Evolutionary conservation across 2,888 invertebrate species (phyloP).

Genomic region (Cataglyphis rosenhaueri): DNA sequence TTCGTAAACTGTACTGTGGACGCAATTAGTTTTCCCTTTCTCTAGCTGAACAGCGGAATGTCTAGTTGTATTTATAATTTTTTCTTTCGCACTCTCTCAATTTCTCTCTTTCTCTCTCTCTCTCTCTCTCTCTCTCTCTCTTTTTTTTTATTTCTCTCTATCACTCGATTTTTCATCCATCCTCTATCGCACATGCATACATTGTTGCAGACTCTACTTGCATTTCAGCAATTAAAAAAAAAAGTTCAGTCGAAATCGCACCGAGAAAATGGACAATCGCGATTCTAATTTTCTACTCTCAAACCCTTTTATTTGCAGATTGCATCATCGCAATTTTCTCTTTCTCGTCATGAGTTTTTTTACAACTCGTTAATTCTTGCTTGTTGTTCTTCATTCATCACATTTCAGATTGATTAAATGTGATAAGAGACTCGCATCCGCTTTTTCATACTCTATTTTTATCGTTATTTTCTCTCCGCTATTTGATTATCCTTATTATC

Average conservation of each 20-base stretch:
- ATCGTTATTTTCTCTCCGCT: constrained; percentile 38
- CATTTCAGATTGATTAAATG: constrained; percentile 3
- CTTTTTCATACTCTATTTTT: constrained; percentile 28
- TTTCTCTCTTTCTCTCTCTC: constrained; percentile 3
- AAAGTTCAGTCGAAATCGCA: constrained; percentile 56
- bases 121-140: constrained; percentile 18
- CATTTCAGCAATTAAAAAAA: constrained; percentile 31
- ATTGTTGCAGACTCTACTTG: not conserved
- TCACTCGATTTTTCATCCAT: constrained; percentile 8
- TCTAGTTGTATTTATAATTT: constrained; percentile 49
- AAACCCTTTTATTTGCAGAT: constrained; percentile 6
- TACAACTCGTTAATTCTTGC: not conserved
- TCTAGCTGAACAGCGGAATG: constrained; percentile 76
- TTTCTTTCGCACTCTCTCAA: constrained; percentile 24
- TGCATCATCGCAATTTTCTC: not conserved
- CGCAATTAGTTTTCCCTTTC: constrained; percentile 79
- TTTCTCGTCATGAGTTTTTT: constrained; percentile 33
- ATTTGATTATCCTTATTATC: constrained; percentile 58
- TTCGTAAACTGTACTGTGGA: constrained; percentile 78
- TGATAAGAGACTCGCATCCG: not conserved
- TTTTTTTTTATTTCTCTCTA: constrained; percentile 7
- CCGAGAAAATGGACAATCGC: constrained; percentile 52
- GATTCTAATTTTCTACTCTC: constrained; percentile 30
- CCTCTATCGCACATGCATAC: constrained; percentile 29
- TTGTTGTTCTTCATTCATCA: not conserved